Evolutionary conservation across 2,888 invertebrate genomes (phyloP), one percentile per base, ranked within the genome.

Genomic region (Neuroscelio doddi): DNA sequence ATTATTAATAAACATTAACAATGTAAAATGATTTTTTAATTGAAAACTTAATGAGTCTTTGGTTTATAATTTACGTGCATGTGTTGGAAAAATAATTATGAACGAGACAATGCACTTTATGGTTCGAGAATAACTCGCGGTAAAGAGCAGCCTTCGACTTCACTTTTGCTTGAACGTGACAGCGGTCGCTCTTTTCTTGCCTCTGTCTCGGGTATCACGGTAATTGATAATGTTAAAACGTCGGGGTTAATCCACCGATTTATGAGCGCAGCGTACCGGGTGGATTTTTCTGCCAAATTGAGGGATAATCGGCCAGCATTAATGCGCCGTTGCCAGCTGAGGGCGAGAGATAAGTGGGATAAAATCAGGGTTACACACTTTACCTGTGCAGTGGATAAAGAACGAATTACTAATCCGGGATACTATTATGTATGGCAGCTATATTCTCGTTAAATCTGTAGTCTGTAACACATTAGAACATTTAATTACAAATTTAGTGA

Each of bases 171-270:
- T 7, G 26, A 21, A 24, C 41, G 41, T 41, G 41, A 41, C 24
- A 41, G 41, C 24, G 24, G 38, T 41, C 26, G 41, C 3, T 10
- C 3, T 41, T 26, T 24, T 29, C 47, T 50, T 42, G 15, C 26
- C 49, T 69, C 64, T 56, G 68, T 69, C 67, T 49, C 45, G 52
- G 73, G 76, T 81, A 82, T 38, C 38, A 41, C 45, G 72, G 76
- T 81, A 82, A 82, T 83, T 83, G 82, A 82, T 83, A 81, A 80
- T 77, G 80, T 75, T 81, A 77, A n/a, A 80, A 78, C 77, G 75
- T 61, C 58, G 69, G 70, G 80, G 77, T 80, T 82, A 82, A 82
- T 81, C 79, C 77, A 72, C 63, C 76, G 80, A 83, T 83, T 83
- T 83, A 83, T 80, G 80, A 65, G 74, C 74, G 67, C 68, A 73